phyloP scores from a whole-genome alignment of 2,888 invertebrate genomes.

The Tillus elongatus region DNA sequence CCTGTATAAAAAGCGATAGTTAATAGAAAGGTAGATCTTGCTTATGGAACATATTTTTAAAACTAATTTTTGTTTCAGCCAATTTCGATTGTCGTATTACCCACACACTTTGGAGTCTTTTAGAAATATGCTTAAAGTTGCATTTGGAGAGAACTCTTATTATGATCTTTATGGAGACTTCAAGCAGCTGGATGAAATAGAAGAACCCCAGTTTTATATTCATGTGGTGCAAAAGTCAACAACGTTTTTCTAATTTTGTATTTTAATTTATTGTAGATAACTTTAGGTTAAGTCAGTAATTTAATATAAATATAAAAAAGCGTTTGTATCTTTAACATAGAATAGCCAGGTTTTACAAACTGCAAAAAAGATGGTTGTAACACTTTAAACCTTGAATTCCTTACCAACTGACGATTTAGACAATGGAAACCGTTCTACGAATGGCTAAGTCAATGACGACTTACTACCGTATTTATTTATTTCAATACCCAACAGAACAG shows the following conservation, averaged over 20 bases:
- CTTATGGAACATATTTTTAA: too few relatives aligned
- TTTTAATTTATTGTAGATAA: not conserved
- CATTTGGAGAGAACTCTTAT: constrained; percentile 55
- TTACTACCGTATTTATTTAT: too few relatives aligned
- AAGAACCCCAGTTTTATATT: constrained; percentile 73
- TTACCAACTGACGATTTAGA: too few relatives aligned
- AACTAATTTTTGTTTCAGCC: too few relatives aligned
- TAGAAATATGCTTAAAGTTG: constrained; percentile 58
- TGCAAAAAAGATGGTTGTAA: too few relatives aligned
- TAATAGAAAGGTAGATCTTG: too few relatives aligned
- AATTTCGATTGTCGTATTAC: constrained; percentile 81
- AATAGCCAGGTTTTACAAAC: constrained; percentile 3
- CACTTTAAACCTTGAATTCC: too few relatives aligned
- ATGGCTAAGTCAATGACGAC: too few relatives aligned
- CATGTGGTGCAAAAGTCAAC: constrained; percentile 64
- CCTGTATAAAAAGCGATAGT: too few relatives aligned
- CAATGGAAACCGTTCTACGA: too few relatives aligned
- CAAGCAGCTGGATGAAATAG: constrained; percentile 53
- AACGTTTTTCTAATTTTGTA: not conserved
- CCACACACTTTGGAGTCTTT: constrained; percentile 71
- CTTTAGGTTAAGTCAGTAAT: not conserved
- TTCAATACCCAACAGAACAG: too few relatives aligned
- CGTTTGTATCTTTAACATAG: not conserved
- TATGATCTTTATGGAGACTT: constrained; percentile 78
- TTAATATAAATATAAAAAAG: not conserved